Conservation (phyloP, 2,888 invertebrate genomes). For the Tromatobia lineatoria region DNA sequence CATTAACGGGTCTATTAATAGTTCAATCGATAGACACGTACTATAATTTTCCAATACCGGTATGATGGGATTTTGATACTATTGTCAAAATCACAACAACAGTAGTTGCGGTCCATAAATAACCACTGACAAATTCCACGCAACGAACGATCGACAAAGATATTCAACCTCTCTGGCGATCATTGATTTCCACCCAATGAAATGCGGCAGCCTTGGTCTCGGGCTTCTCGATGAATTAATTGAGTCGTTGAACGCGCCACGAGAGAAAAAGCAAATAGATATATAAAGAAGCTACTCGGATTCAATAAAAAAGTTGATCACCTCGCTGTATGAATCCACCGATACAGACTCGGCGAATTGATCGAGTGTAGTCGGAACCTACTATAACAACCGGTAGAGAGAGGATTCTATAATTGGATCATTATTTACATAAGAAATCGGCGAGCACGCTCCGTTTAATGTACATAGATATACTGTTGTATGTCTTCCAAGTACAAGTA, state of each 20-base stretch:
- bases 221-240: slow-evolving; percentile 62
- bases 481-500: slow-evolving; percentile 25
- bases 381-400: slow-evolving; percentile 60
- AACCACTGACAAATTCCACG: slow-evolving; percentile 58
- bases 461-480: slow-evolving; percentile 37
- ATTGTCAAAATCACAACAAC: too few relatives aligned
- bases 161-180: slow-evolving; percentile 58
- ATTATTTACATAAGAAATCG: slow-evolving; percentile 69
- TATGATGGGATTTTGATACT: too few relatives aligned
- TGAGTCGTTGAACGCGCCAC: slow-evolving; percentile 65
- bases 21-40: too few relatives aligned
- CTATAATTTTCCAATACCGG: too few relatives aligned
- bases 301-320: slow-evolving; percentile 41
- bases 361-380: slow-evolving; percentile 62
- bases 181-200: slow-evolving; percentile 68
- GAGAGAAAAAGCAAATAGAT: slow-evolving; percentile 38
- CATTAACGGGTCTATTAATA: too few relatives aligned
- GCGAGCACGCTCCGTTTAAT: slow-evolving; percentile 58
- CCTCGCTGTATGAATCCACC: slow-evolving; percentile 5
- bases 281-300: slow-evolving; percentile 34
- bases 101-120: slow-evolving; percentile 61
- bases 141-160: slow-evolving; percentile 1
- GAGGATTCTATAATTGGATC: slow-evolving; percentile 68
- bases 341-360: slow-evolving; percentile 63
- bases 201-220: slow-evolving; percentile 49